Base-by-base conservation (phyloP, 2,888 invertebrate genomes). In the Crossocerus cetratus region DNA sequence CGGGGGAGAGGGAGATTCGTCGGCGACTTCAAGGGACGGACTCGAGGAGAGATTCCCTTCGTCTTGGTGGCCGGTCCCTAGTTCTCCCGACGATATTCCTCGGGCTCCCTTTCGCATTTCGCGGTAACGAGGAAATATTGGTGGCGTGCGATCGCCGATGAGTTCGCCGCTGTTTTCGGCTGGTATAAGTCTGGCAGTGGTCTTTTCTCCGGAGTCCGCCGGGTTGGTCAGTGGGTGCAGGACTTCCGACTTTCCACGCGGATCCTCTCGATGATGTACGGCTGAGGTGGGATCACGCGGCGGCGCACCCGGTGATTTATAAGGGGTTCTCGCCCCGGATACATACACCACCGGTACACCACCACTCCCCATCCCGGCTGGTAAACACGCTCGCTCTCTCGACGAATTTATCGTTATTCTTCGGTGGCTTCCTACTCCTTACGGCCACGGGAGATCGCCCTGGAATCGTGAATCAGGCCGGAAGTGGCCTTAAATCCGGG, bases 351-450 rank as follows among this genome's bases (percentile, higher is more conserved):
- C 60, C 55, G 55, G 56, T 72, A 23, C 21, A 56, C 43, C 23
- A 43, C n/a, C 57, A 64, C 54, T 49, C 49, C 23, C 55, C 49
- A 53, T n/a, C n/a, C 59, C 55, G 56, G 53, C 68, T 75, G 60
- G 75, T 73, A 75, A 75, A 75, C 69, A 73, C 66, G 72, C 20
- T 20, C 13, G 32, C 42, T 64, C 61, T 18, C 42, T 16, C 66
- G 69, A 45, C 43, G 73, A 62, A 73, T 69, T 73, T 72, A 75
- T 75, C 63, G 75, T 69, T 73, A 69, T 73, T 75, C 69, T 72
- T 69, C 72, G 69, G 56, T 61, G 58, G 44, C 53, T 57, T 53
- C 49, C 63, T 54, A 60, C 60, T 63, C 57, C 44, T 45, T 20
- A 2, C 32, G 55, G 68, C 62, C 23, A 53, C 16, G 43, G n/a